A percentile compares a stretch with the other conserved stretches of the same genome.
phyloP scores from a whole-genome alignment of 2,888 invertebrate genomes.

The Pelosia muscerda region DNA sequence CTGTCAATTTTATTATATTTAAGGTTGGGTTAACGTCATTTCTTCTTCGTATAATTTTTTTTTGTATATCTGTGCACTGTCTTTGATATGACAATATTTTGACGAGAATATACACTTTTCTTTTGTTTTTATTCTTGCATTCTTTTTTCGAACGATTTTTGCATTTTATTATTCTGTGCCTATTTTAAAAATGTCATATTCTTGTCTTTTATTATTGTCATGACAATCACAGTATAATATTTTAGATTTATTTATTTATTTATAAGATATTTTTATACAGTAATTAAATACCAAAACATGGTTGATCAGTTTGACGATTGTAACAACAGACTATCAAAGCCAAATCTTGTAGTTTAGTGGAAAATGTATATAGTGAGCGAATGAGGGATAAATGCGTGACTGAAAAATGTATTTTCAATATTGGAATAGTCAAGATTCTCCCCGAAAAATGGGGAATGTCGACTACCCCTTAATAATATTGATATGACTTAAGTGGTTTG shows the following conservation, averaged over 20 bases:
- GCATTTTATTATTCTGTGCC: not conserved
- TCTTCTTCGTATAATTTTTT: slow-evolving; percentile 22
- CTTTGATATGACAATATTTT: slow-evolving; percentile 23
- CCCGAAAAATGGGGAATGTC: too few relatives aligned
- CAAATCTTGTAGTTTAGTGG: slow-evolving; percentile 54
- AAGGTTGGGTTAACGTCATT: slow-evolving; percentile 26
- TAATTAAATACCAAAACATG: slow-evolving; percentile 75
- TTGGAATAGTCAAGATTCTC: not conserved
- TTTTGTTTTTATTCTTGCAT: not conserved
- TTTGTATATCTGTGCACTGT: slow-evolving; percentile 22
- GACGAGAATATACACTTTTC: slow-evolving; percentile 2
- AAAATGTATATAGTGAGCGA: slow-evolving; percentile 51
- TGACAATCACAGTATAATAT: slow-evolving; percentile 24
- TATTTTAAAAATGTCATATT: not conserved
- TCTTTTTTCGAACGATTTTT: not conserved
- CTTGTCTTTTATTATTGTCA: slow-evolving; percentile 13
- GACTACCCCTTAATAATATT: too few relatives aligned
- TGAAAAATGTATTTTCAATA: slow-evolving; percentile 21
- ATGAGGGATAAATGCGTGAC: slow-evolving; percentile 33
- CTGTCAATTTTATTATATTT: slow-evolving; percentile 48
- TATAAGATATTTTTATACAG: slow-evolving; percentile 42
- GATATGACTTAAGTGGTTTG: too few relatives aligned
- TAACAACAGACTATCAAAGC: slow-evolving; percentile 49
- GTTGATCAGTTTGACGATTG: slow-evolving; percentile 71
- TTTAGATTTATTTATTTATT: slow-evolving; percentile 49